Base-by-base conservation (phyloP, 2,797 vertebrate genomes). In the Geotrypetes seraphini region DNA sequence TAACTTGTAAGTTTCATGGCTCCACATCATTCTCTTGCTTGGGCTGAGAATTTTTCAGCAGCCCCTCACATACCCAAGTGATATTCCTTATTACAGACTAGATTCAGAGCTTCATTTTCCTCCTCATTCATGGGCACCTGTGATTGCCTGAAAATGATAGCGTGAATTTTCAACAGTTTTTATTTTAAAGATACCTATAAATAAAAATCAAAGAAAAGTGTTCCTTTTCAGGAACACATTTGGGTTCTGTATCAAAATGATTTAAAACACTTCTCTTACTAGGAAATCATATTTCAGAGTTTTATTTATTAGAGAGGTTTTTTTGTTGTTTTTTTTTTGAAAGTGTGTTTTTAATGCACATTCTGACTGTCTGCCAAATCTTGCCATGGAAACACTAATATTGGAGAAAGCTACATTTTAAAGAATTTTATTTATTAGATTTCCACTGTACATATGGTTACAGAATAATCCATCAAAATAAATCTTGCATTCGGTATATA, bases 301-400 rank as follows among this genome's bases (percentile, higher is more conserved):
- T 66, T 75, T 83, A 85, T 85, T 85, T 85, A 81, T 80, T 73
- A 60, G 62, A 56, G 65, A n/a, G n/a, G n/a, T n/a, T n/a, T n/a
- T n/a, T n/a, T n/a, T n/a, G n/a, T n/a, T n/a, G n/a, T n/a, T n/a
- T n/a, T n/a, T n/a, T 67, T 69, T 58, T 74, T 64, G 46, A 66
- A 77, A 73, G 71, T 70, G 71, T 80, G 66, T 73, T 81, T 84
- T 78, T 83, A 83, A 83, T 85, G 80, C 78, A 83, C 43, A 43
- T 69, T 63, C 79, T 83, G 82, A 83, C 66, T 73, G 81, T 66
- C 69, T 76, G 80, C 80, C 80, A 83, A 78, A 70, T 45, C 47
- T 64, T 50, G 73, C 65, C 60, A 38, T 63, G 41, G 57, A 51
- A 71, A 72, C 46, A 47, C 8, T 66, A 64, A 64, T 63, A 63